These are phyloP conservation scores for Muntiacus reevesi DNA, from an alignment of 2,113 vertebrate genomes.

Conservation along the genomic window DNA sequence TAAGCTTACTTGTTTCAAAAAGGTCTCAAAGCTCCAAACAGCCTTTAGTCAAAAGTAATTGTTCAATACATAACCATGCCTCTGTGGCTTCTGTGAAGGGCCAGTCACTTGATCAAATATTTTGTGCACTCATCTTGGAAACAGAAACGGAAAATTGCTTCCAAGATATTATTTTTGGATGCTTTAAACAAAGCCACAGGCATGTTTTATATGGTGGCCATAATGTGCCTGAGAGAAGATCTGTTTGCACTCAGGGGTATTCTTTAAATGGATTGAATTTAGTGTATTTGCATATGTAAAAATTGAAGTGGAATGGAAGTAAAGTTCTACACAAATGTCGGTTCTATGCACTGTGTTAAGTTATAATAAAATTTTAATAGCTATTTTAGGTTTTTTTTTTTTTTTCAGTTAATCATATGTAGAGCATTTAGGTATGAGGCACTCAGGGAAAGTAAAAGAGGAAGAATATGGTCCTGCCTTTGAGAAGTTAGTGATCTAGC, in stretches of 20 bases:
- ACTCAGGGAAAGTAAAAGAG: not conserved
- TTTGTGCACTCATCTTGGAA: not conserved
- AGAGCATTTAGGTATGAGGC: not conserved
- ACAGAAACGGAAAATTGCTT: not conserved
- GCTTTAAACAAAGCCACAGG: not conserved
- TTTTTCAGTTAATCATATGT: not conserved
- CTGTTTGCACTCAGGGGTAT: not conserved
- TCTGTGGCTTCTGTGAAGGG: not conserved
- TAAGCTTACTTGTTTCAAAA: constrained; percentile 19
- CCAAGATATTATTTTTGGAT: not conserved
- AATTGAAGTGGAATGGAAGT: not conserved
- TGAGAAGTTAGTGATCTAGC: not conserved
- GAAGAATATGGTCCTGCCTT: not conserved
- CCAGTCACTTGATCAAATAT: not conserved
- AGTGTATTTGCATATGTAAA: not conserved
- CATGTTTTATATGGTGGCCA: not conserved
- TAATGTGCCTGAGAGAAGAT: not conserved
- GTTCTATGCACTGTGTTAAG: not conserved
- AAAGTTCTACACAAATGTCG: not conserved
- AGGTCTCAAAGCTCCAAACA: not conserved
- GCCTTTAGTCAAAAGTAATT: not conserved
- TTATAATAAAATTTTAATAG: not conserved
- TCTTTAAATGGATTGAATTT: not conserved
- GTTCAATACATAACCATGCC: not conserved
- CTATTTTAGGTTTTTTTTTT: not conserved